These are phyloP conservation scores for Asobara japonica DNA, from an alignment of 1,140 invertebrate genomes.

Conservation along the genomic window DNA sequence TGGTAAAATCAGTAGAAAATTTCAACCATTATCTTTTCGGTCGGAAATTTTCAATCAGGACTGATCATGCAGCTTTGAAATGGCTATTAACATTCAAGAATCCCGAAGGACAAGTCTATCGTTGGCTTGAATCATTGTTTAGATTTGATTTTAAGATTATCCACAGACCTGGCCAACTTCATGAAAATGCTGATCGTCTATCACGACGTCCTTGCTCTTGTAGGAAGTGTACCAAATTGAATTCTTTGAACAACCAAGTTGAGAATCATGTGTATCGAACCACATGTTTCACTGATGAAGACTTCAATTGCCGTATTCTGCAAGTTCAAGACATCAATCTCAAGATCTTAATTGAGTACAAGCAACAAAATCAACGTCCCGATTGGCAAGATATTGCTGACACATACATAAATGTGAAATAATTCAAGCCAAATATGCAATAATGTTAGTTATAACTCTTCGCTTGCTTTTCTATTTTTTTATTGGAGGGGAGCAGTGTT, in stretches of 20 bases:
- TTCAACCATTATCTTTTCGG: slow-evolving; percentile 41
- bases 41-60: slow-evolving; percentile 37
- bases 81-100: slow-evolving; percentile 48
- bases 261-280: not conserved
- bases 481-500: no score
- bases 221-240: not conserved
- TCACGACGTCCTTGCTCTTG: not conserved
- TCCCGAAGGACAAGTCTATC: slow-evolving; percentile 42
- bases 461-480: no score
- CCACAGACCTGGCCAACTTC: no score
- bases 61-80: no score
- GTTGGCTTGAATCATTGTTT: slow-evolving; percentile 39
- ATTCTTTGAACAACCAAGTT: not conserved
- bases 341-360: slow-evolving; percentile 16
- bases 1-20: slow-evolving; percentile 41
- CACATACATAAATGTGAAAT: no score
- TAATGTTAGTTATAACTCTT: no score
- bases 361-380: slow-evolving; percentile 22
- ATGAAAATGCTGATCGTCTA: no score
- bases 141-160: slow-evolving; percentile 27
- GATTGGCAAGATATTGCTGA: no score
- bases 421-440: no score
- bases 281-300: not conserved
- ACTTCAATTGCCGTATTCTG: not conserved
- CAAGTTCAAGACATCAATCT: slow-evolving; percentile 7